Evolutionary conservation across 2,888 invertebrate genomes (phyloP), one percentile per base, ranked within the genome.

Genomic region (Venustoraphidia nigricollis): DNA sequence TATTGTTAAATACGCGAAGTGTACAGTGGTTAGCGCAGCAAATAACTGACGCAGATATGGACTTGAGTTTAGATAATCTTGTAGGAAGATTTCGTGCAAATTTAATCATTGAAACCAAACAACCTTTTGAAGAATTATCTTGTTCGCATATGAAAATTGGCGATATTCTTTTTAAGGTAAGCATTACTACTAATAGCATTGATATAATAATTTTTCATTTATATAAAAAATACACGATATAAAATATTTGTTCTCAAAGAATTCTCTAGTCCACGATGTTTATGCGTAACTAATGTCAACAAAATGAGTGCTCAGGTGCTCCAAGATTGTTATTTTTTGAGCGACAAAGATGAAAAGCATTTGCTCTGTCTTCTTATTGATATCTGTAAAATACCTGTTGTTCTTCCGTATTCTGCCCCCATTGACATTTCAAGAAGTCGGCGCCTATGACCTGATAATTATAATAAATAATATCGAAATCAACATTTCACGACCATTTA

Each of bases 61-160:
- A 75, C 48, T 67, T 67, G 56, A 53, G 58, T 6, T 60, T 75
- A 40, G 74, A 79, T 36, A 74, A 76, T 54, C 69, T 90, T 36
- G 70, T 86, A 3, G 72, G 77, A 51, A 73, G 96, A 56, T 96
- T 97, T 66, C 75, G 97, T 59, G 86, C 87, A n/a, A 97, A 97
- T 68, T 72, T 97, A 38, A 75, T 95, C 2, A 72, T 94, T 10
- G 77, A 81, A 53, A 83, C 85, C 47, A 66, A 72, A 2, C 59
- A 69, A 34, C 74, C 88, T n/a, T 82, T 93, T 59, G 77, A 78
- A 34, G 96, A 96, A 71, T 81, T 81, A 45, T 64, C 71, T 1
- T 89, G 88, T 78, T 65, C 72, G 13, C 61, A 66, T 49, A 59
- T 92, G 49, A 60, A 66, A 44, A 81, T 93, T 56, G 85, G 83